Conservation (phyloP, 2,888 invertebrate genomes). For the Sepiola atlantica region DNA sequence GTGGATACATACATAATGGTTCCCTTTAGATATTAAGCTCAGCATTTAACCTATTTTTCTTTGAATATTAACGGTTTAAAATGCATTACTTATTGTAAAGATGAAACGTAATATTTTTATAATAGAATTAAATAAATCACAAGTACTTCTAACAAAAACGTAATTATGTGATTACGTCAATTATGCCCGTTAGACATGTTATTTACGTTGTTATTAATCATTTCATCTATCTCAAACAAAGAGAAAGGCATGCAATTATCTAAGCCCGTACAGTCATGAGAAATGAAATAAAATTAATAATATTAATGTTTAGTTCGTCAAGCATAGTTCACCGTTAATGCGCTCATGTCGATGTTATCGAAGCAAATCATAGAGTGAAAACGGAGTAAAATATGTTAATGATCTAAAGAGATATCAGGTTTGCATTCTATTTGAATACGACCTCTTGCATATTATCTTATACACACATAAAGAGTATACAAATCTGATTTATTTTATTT, state of each 20-base stretch:
- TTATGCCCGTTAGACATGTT: not conserved
- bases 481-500: no score
- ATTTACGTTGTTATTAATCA: not conserved
- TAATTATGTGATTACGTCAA: not conserved
- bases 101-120: no score
- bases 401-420: not conserved
- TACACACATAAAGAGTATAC: no score
- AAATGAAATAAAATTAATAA: not conserved
- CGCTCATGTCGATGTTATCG: not conserved
- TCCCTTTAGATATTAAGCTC: no score
- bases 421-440: no score
- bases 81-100: no score
- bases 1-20: no score
- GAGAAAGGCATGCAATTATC: not conserved
- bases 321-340: not conserved
- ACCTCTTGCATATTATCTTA: no score
- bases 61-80: no score
- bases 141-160: not conserved
- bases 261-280: not conserved
- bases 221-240: not conserved
- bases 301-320: no score
- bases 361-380: not conserved
- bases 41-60: no score
- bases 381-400: not conserved
- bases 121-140: no score